phyloP scores from a whole-genome alignment of 2,797 vertebrate species.

The Tokudaia muenninki region DNA sequence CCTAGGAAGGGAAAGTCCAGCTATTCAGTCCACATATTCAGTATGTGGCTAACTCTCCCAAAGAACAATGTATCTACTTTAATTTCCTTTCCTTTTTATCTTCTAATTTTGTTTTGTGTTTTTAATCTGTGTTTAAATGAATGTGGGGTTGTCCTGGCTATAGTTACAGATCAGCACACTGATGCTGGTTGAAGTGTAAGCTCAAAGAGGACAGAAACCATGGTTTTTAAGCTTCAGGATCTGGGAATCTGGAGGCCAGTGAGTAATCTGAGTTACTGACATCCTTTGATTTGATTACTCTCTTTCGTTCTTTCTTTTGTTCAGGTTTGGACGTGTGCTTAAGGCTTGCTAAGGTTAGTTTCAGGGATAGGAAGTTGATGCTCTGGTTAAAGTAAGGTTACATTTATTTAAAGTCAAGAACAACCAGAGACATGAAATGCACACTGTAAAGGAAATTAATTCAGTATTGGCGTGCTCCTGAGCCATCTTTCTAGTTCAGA shows the following conservation, averaged over 20 bases:
- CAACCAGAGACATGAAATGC: conserved; percentile 28
- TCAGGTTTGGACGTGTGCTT: neutral
- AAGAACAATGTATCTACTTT: neutral
- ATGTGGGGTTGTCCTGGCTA: neutral
- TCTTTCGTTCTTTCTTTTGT: neutral
- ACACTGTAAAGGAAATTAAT: conserved; percentile 59
- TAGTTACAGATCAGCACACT: no score
- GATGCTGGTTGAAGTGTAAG: neutral
- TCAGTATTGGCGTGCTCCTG: neutral
- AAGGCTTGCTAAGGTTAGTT: neutral
- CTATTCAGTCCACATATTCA: neutral
- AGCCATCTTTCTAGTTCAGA: conserved; percentile 42
- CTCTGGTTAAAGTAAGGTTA: neutral
- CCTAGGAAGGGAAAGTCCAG: neutral
- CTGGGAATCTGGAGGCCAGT: neutral
- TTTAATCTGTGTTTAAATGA: neutral
- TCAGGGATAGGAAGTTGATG: neutral
- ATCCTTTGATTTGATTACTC: neutral
- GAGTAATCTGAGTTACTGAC: neutral
- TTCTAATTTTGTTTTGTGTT: neutral
- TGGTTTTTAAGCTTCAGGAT: neutral
- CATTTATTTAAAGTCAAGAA: conserved; percentile 20
- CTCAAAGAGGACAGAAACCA: neutral
- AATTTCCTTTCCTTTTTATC: neutral
- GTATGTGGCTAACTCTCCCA: neutral